phyloP scores from a whole-genome alignment of 2,888 invertebrate genomes.

The Selenia dentaria region DNA sequence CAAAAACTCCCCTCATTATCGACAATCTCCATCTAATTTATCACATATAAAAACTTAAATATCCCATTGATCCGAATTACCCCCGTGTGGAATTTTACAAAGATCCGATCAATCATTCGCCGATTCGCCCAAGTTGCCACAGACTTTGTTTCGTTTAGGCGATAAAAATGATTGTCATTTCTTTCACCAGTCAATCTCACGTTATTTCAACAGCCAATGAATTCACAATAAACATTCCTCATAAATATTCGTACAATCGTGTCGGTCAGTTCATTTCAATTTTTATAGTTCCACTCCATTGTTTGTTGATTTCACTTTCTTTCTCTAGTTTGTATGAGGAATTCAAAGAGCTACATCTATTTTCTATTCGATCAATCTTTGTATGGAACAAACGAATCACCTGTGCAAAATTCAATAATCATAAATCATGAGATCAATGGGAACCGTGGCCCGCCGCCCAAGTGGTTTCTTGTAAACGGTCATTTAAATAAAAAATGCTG shows the following conservation, averaged over 20 bases:
- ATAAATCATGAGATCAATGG: constrained; percentile 63
- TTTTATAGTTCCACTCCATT: constrained; percentile 27
- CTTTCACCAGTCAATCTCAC: constrained; percentile 18
- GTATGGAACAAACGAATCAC: constrained; percentile 45
- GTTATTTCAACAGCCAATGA: constrained; percentile 9
- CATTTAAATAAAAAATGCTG: constrained; percentile 45
- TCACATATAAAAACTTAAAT: too few relatives aligned
- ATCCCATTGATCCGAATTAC: too few relatives aligned
- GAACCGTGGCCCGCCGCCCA: constrained; percentile 47
- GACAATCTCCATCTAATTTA: too few relatives aligned
- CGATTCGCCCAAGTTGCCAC: too few relatives aligned
- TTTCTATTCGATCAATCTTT: constrained; percentile 31
- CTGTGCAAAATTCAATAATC: constrained; percentile 57
- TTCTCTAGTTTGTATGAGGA: constrained; percentile 23
- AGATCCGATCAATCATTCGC: too few relatives aligned
- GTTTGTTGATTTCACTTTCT: constrained; percentile 35
- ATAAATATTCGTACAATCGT: constrained; percentile 31
- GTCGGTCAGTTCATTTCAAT: constrained; percentile 27
- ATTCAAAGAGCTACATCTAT: constrained; percentile 16
- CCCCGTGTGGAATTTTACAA: too few relatives aligned
- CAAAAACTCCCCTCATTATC: too few relatives aligned
- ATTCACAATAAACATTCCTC: constrained; percentile 20
- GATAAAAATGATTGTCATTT: constrained; percentile 14
- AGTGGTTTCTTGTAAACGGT: constrained; percentile 38
- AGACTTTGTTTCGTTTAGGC: too few relatives aligned